Base-by-base conservation (phyloP, 2,113 vertebrate species). In the Xenopus laevis region DNA sequence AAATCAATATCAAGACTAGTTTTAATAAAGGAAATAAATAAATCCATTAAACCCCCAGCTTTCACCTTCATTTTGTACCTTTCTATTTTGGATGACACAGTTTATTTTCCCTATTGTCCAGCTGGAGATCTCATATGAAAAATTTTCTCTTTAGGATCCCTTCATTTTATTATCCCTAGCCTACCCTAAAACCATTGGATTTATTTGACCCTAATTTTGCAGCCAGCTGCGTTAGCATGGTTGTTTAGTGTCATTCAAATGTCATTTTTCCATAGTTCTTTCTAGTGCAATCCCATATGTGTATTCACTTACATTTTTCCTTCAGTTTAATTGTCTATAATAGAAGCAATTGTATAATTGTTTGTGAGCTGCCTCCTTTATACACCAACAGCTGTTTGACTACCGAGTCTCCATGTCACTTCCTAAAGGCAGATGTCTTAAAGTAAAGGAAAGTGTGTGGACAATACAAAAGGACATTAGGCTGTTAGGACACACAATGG, bases 401-500 rank as follows among this genome's bases (percentile, higher is more conserved):
- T 3, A 7, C 72, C 30, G 55, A 84, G 71, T 50, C 67, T 76
- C n/a, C 0, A 0, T 2, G 68, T 69, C 75, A 18, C 53, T 59
- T 78, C 53, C 76, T 68, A 78, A 65, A 4, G 4, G 9, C 71
- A 73, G 30, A 50, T 65, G 17, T 79, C 71, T 79, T 58, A 80
- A 68, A 72, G 17, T 79, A 45, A 67, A 77, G 50, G 17, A 79
- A 72, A 82, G 46, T 30, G 72, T 67, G 30, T 3, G 0, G 77
- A 77, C 0, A 46, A 79, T 23, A 67, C 65, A 74, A 71, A 52
- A 47, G 7, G 74, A 79, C 23, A 79, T 11, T 18, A 77, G 53
- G 62, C 55, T 81, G 72, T 79, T 52, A 78, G 63, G 77, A 73
- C 71, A 60, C 78, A 79, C 77, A 68, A 85, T 71, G 60, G 47